Conservation (phyloP, 2,888 invertebrate genomes). For the Apodemia zela region DNA sequence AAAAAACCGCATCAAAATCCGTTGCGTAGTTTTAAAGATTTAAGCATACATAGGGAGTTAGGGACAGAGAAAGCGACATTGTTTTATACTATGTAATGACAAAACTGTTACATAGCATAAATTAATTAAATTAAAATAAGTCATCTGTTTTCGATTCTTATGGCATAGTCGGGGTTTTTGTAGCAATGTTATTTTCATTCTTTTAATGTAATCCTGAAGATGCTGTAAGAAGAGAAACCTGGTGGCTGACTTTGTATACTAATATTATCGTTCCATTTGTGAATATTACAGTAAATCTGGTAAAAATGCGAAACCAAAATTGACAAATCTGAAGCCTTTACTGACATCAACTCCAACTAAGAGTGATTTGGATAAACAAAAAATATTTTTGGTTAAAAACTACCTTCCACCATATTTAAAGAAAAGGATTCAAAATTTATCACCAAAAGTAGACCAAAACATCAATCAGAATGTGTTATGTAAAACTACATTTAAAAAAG, state of each 20-base stretch:
- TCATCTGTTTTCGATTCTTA: no score
- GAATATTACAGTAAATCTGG: background rate
- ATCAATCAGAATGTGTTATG: background rate
- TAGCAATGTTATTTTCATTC: no score
- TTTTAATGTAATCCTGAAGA: no score
- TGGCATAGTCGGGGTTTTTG: no score
- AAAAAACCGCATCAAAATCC: no score
- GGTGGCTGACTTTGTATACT: background rate
- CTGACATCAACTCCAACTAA: constrained; percentile 4
- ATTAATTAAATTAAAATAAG: no score
- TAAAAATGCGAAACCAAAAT: background rate
- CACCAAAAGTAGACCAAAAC: background rate
- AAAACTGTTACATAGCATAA: no score
- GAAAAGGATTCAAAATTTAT: background rate
- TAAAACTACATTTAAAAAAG: constrained; percentile 17
- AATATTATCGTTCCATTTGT: background rate
- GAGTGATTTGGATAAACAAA: background rate
- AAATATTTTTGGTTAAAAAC: background rate
- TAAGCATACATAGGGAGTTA: no score
- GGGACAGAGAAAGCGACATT: no score
- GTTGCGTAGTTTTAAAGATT: no score
- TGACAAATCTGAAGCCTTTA: background rate
- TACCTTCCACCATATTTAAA: constrained; percentile 1
- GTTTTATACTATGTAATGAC: no score
- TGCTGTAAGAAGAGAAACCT: no score